Evolutionary conservation across 2,113 vertebrate species (phyloP).

Genomic region (Pygathrix nemaeus): DNA sequence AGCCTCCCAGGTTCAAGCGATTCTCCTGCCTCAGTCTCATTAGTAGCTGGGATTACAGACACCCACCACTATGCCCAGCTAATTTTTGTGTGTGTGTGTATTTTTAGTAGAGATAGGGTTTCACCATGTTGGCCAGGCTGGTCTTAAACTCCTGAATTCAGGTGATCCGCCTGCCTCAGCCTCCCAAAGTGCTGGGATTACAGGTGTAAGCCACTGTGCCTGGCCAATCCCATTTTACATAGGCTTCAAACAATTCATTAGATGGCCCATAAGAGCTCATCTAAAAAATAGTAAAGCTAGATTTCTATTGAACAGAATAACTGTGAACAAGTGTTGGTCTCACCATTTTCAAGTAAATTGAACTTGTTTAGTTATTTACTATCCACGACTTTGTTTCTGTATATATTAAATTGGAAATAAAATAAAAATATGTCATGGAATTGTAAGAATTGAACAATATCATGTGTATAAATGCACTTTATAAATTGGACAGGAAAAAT

Average conservation of each 20-base stretch:
- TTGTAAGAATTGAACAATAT: neutral
- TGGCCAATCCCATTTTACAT: neutral
- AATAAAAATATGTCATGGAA: neutral
- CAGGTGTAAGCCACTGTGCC: too few species aligned
- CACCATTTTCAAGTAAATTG: neutral
- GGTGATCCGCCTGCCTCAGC: too few species aligned
- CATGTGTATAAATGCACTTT: neutral
- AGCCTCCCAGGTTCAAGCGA: too few species aligned
- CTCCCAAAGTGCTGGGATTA: too few species aligned
- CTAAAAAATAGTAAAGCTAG: neutral
- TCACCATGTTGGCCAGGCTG: too few species aligned
- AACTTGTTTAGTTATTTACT: neutral
- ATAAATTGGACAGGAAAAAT: neutral
- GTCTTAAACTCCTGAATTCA: too few species aligned
- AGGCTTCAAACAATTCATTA: neutral
- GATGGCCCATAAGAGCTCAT: neutral
- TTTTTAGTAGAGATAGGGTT: too few species aligned
- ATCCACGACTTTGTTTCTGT: neutral
- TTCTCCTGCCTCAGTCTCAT: too few species aligned
- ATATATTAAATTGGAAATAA: neutral
- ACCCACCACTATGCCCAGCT: too few species aligned
- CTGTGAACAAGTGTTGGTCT: neutral
- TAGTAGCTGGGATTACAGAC: too few species aligned
- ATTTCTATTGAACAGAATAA: neutral
- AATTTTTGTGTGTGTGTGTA: too few species aligned